A percentile compares a stretch with the other conserved stretches of the same genome.
Conservation (phyloP, 2,888 invertebrate species). For the Diplolepis rosae region DNA sequence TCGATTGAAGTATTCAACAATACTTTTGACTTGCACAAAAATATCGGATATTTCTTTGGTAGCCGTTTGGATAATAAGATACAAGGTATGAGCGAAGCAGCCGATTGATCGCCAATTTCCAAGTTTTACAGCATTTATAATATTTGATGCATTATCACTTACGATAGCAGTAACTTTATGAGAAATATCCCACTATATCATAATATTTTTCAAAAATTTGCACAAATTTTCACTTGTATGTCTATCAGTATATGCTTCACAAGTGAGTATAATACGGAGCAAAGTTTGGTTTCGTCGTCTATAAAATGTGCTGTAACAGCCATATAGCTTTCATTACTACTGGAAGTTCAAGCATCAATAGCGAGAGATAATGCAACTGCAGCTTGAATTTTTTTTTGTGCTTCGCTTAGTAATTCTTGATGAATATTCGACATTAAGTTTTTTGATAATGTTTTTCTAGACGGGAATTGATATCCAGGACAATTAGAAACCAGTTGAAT, state of each 20-base stretch:
- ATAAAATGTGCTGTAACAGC: not conserved
- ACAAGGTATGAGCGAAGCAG: not conserved
- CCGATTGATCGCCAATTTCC: not conserved
- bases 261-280: not conserved
- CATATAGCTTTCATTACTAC: not conserved
- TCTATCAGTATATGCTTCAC: not conserved
- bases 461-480: not conserved
- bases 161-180: not conserved
- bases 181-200: not conserved
- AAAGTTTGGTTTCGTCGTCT: not conserved
- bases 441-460: not conserved
- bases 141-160: not conserved
- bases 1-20: conserved; percentile 14
- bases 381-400: not conserved
- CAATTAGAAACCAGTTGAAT: not conserved
- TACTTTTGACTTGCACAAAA: conserved; percentile 30
- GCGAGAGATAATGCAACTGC: not conserved
- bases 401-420: not conserved
- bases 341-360: not conserved
- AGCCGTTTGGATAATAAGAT: not conserved
- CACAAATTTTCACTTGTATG: not conserved
- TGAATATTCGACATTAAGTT: not conserved
- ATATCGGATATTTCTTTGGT: not conserved
- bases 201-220: not conserved
- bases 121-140: not conserved